Conservation (phyloP, 2,888 invertebrate species). For the Agrypnus murinus region DNA sequence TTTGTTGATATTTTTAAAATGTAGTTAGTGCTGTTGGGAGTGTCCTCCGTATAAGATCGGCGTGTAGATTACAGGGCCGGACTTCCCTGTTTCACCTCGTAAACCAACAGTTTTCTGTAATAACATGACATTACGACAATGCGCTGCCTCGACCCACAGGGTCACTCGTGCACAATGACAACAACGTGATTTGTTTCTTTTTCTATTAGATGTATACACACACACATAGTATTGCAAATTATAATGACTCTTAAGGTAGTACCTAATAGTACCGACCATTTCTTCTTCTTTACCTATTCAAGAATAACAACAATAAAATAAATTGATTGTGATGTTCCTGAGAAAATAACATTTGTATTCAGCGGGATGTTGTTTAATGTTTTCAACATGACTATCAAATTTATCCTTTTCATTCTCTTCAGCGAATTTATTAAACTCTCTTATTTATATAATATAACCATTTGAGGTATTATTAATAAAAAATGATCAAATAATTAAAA, state of each 20-base stretch:
- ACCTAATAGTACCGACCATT: too few species aligned
- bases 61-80: conserved; percentile 62
- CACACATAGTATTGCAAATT: conserved; percentile 38
- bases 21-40: conserved; percentile 37
- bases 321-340: too few species aligned
- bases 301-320: too few species aligned
- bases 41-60: conserved; percentile 58
- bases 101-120: conserved; percentile 64
- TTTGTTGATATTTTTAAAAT: conserved; percentile 23
- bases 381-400: too few species aligned
- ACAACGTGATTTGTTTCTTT: conserved; percentile 44
- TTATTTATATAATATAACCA: too few species aligned
- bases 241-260: conserved; percentile 12
- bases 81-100: conserved; percentile 58
- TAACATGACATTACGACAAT: conserved; percentile 64
- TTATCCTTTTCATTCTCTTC: too few species aligned
- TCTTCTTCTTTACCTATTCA: too few species aligned
- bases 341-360: too few species aligned
- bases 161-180: conserved; percentile 58
- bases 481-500: too few species aligned
- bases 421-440: too few species aligned
- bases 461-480: too few species aligned
- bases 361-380: too few species aligned
- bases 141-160: conserved; percentile 59
- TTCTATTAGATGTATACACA: conserved; percentile 29